These are phyloP conservation scores for Anser cygnoides DNA, from an alignment of 2,113 vertebrate species.

Conservation along the genomic window DNA sequence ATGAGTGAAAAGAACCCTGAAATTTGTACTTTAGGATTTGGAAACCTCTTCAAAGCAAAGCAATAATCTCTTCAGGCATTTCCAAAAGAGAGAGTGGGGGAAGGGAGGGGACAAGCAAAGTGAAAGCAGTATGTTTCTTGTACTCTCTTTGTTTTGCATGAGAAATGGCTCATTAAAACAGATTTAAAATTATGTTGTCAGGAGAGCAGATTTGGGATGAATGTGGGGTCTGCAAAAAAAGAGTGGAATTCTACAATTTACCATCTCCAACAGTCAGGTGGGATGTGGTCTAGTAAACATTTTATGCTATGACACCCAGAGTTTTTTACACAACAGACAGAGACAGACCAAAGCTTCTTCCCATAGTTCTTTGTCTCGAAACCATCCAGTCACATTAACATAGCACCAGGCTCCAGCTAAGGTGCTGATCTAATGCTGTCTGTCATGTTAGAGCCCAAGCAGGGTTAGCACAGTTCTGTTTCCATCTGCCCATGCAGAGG, in stretches of 20 bases:
- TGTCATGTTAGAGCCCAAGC: not conserved
- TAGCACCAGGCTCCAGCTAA: not conserved
- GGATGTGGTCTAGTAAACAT: not conserved
- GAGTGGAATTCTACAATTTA: not conserved
- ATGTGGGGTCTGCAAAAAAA: not conserved
- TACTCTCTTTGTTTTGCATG: not conserved
- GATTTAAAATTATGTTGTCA: not conserved
- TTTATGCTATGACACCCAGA: not conserved
- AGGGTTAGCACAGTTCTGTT: not conserved
- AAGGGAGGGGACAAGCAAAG: not conserved
- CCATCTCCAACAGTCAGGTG: not conserved
- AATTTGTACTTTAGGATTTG: not conserved
- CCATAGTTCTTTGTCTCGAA: not conserved
- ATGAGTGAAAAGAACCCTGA: not conserved
- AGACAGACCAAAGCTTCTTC: not conserved
- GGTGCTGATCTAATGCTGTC: not conserved
- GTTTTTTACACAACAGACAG: not conserved
- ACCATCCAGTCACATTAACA: not conserved
- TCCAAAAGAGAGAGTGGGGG: not conserved
- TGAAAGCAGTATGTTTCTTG: not conserved
- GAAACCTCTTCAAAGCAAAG: not conserved
- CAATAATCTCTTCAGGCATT: not conserved
- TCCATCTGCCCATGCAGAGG: not conserved
- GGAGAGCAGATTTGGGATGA: slow-evolving; percentile 6
- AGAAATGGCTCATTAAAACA: slow-evolving; percentile 21